Evolutionary conservation across 2,797 vertebrate genomes (phyloP).

Genomic region (Acrocephalus scirpaceus): DNA sequence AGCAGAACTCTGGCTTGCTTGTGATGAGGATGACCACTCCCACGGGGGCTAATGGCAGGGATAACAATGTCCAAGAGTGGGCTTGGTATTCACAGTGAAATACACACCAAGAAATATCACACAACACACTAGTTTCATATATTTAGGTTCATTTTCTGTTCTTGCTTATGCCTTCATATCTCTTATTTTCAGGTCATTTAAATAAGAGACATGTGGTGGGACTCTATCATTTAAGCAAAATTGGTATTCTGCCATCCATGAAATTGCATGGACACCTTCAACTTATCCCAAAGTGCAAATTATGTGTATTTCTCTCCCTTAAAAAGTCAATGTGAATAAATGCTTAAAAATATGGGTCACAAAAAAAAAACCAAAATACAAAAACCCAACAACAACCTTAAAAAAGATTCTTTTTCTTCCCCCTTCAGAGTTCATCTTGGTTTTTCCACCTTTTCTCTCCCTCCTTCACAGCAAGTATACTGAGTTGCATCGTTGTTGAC

Average conservation of each 20-base stretch:
- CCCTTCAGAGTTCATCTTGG: not conserved
- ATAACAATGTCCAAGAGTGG: not conserved
- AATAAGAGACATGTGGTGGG: slow-evolving; percentile 69
- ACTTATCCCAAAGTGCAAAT: slow-evolving; percentile 70
- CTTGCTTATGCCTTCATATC: slow-evolving; percentile 55
- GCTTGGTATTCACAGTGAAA: slow-evolving; percentile 29
- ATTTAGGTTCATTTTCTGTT: slow-evolving; percentile 61
- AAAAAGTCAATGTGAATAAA: slow-evolving; percentile 57
- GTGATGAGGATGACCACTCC: not conserved
- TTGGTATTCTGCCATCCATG: slow-evolving; percentile 75
- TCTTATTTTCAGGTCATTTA: slow-evolving; percentile 73
- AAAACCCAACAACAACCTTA: not conserved
- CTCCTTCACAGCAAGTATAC: not conserved
- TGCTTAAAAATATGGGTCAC: slow-evolving; percentile 53
- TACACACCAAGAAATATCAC: slow-evolving; percentile 18
- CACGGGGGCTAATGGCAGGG: not conserved
- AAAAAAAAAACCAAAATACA: not conserved
- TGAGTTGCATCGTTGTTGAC: not conserved
- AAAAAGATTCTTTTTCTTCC: not conserved
- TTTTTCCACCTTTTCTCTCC: not conserved
- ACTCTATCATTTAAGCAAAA: slow-evolving; percentile 72
- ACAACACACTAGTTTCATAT: slow-evolving; percentile 18
- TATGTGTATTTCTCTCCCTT: slow-evolving; percentile 61
- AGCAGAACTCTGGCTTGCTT: not conserved
- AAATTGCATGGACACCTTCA: slow-evolving; percentile 72